Evolutionary conservation across 2,797 vertebrate species (phyloP).

Genomic region (Hydrolagus colliei): DNA sequence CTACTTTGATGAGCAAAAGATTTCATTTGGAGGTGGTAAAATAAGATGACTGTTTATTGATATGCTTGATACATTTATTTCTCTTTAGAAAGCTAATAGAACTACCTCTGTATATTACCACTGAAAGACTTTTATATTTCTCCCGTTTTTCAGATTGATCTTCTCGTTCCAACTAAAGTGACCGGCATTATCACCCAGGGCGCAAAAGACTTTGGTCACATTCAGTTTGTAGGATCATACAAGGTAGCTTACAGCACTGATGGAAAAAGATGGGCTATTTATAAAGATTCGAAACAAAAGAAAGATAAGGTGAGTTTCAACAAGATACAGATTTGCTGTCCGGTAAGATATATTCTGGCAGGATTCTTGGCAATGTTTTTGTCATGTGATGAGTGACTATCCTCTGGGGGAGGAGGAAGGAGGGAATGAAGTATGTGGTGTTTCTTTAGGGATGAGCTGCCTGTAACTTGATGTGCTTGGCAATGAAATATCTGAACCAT

Average conservation of each 20-base stretch:
- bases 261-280: conserved; percentile 80
- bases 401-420: no score
- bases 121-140: conserved; percentile 11
- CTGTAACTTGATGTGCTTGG: no score
- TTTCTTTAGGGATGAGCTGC: no score
- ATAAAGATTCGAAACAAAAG: conserved; percentile 91
- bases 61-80: not conserved
- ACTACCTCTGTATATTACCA: not conserved
- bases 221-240: conserved; percentile 96
- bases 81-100: not conserved
- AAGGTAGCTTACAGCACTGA: conserved; percentile 92
- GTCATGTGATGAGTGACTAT: no score
- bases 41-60: not conserved
- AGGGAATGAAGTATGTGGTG: no score
- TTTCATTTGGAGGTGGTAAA: not conserved
- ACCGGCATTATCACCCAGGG: conserved; percentile 96
- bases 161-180: conserved; percentile 84
- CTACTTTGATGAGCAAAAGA: not conserved
- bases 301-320: conserved; percentile 81
- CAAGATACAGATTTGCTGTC: conserved; percentile 24
- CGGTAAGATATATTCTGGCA: no score
- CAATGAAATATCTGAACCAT: no score
- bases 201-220: conserved; percentile 95
- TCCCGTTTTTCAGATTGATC: conserved; percentile 66
- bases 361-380: not conserved